Percentiles rank a stretch among this genome's conserved stretches.
Conservation (phyloP, 2,797 vertebrate genomes). For the Catamblyrhynchus diadema region DNA sequence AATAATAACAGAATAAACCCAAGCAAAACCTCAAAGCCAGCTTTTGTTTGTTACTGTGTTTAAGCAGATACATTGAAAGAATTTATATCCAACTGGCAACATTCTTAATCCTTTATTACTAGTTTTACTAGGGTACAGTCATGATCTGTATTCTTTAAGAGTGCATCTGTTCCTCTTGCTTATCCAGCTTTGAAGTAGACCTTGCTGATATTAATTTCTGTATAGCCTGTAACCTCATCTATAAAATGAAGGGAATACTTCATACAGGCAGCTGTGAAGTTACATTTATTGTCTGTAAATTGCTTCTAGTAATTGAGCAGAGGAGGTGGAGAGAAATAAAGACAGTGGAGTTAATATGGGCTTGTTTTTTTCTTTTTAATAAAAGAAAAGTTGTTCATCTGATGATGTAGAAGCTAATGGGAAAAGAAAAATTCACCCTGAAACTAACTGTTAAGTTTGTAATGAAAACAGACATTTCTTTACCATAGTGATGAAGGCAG, state of each 20-base stretch:
- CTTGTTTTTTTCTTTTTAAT: neutral
- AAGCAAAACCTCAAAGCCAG: neutral
- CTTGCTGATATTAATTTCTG: slow-evolving; percentile 52
- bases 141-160: slow-evolving; percentile 42
- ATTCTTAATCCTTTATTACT: slow-evolving; percentile 41
- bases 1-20: slow-evolving; percentile 2
- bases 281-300: slow-evolving; percentile 69
- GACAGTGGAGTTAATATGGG: slow-evolving; percentile 43
- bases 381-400: slow-evolving; percentile 20
- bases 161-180: slow-evolving; percentile 42
- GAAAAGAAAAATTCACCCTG: slow-evolving; percentile 34
- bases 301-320: slow-evolving; percentile 65
- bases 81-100: slow-evolving; percentile 10
- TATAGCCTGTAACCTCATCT: slow-evolving; percentile 59
- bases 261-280: slow-evolving; percentile 63
- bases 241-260: slow-evolving; percentile 65
- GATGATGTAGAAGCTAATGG: neutral
- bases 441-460: slow-evolving; percentile 44
- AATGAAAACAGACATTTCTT: slow-evolving; percentile 33
- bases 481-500: slow-evolving; percentile 23
- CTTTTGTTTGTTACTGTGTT: slow-evolving; percentile 32
- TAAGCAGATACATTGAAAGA: slow-evolving; percentile 11
- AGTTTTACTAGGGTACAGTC: neutral
- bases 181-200: slow-evolving; percentile 55
- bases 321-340: slow-evolving; percentile 56